A percentile compares a stretch with the other conserved stretches of the same genome.
phyloP scores from a whole-genome alignment of 2,113 vertebrate genomes.

The Numida meleagris region DNA sequence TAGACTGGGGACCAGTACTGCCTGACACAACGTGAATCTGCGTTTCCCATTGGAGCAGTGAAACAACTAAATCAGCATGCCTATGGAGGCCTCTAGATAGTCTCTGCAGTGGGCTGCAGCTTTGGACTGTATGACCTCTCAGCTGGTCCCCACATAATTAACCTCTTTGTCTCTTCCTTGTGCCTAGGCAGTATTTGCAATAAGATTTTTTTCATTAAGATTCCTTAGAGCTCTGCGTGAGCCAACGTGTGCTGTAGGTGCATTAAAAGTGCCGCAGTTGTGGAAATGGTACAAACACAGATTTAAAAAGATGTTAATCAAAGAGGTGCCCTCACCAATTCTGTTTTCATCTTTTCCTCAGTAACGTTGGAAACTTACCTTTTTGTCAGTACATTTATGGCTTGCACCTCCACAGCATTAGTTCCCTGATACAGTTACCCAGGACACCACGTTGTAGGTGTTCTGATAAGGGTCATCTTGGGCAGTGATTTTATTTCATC shows the following conservation, averaged over 20 bases:
- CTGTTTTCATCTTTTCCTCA: background rate
- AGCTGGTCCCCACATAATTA: background rate
- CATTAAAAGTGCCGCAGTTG: accelerated
- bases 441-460: background rate
- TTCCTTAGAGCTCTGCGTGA: background rate
- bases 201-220: background rate
- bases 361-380: accelerated
- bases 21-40: constrained; percentile 44
- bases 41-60: constrained; percentile 16
- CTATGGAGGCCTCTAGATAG: constrained; percentile 18
- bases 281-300: background rate
- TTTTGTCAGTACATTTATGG: background rate
- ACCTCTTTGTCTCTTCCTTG: background rate
- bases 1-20: background rate
- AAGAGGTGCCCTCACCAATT: background rate
- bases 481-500: background rate
- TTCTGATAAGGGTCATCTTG: background rate
- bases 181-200: background rate
- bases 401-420: background rate
- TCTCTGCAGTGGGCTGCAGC: background rate
- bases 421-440: background rate
- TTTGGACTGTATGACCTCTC: background rate
- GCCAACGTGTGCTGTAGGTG: background rate
- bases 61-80: constrained; percentile 34
- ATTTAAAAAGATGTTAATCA: background rate